Evolutionary conservation across 2,797 vertebrate species (phyloP).

Genomic region (Silurus lanzhouensis): DNA sequence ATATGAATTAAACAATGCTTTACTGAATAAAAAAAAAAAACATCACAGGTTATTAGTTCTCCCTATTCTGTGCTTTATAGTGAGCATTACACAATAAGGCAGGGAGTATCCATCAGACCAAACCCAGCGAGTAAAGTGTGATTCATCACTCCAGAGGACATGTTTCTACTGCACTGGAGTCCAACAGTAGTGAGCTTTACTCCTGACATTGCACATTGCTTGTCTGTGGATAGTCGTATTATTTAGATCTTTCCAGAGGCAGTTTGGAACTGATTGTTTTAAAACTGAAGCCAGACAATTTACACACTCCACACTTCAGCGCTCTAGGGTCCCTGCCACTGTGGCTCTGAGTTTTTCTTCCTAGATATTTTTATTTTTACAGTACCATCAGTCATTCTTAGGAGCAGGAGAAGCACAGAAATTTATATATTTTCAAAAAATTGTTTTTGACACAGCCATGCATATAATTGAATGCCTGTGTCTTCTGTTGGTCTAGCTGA

Average conservation of each 20-base stretch:
- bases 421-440: not conserved
- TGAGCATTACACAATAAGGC: not conserved
- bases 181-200: not conserved
- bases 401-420: not conserved
- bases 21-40: not conserved
- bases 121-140: constrained; percentile 5
- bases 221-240: not conserved
- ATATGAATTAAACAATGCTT: not conserved
- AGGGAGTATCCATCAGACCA: not conserved
- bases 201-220: not conserved
- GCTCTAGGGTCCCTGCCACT: not conserved
- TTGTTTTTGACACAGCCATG: not conserved
- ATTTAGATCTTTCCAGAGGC: constrained; percentile 12
- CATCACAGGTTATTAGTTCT: not conserved
- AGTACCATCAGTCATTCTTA: not conserved
- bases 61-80: not conserved
- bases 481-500: not conserved
- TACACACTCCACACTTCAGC: constrained; percentile 9
- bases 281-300: constrained; percentile 22
- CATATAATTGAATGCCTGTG: not conserved
- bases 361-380: constrained; percentile 1
- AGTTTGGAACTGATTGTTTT: constrained; percentile 16
- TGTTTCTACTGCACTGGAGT: constrained; percentile 1
- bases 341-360: not conserved
- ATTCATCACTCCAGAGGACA: constrained; percentile 15